Evolutionary conservation across 2,888 invertebrate species (phyloP), one percentile per base, ranked within the genome.

Genomic region (Pemphredon lugubris): DNA sequence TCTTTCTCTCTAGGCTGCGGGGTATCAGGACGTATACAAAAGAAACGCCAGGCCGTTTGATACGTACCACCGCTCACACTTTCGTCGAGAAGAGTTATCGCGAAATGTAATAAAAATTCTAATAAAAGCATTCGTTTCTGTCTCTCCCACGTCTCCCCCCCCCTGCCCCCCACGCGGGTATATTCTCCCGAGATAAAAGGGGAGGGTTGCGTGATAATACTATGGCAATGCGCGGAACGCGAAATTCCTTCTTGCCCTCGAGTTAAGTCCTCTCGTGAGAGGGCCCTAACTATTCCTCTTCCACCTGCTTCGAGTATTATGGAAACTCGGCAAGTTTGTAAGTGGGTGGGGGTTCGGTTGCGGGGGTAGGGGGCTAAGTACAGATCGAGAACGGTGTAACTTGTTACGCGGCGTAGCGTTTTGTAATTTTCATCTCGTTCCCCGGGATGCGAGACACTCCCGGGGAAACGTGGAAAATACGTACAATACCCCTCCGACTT

Each of bases 191-290:
- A 45, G 40, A 55, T 39, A 63, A 61, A 59, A 39, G 55, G 51
- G 61, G 61, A 74, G 47, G 48, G 64, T 58, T 66, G 77, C 78
- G 75, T 69, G 84, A 83, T 83, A 86, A 83, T 84, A 86, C 86
- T 83, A 86, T 77, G 79, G 83, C 79, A 75, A 82, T 75, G 79
- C 79, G 73, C n/a, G n/a, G 80, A 81, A 83, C 77, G 77, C 75
- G 75, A 76, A 78, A 84, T 84, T 59, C 44, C 58, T 44, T 45
- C 60, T 59, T n/a, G 60, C 45, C 60, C 53, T 47, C 67, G 50
- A 39, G 61, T 67, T 67, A 64, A 66, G 57, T 54, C 53, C 50
- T 58, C 66, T 67, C 50, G 66, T 48, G 73, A 73, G 60, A n/a
- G n/a, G n/a, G 60, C 11, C 51, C 39, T 37, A 66, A 37, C 59